These are phyloP conservation scores for Sebastes oblongus DNA, from an alignment of 2,797 vertebrate genomes.

Conservation along the genomic window DNA sequence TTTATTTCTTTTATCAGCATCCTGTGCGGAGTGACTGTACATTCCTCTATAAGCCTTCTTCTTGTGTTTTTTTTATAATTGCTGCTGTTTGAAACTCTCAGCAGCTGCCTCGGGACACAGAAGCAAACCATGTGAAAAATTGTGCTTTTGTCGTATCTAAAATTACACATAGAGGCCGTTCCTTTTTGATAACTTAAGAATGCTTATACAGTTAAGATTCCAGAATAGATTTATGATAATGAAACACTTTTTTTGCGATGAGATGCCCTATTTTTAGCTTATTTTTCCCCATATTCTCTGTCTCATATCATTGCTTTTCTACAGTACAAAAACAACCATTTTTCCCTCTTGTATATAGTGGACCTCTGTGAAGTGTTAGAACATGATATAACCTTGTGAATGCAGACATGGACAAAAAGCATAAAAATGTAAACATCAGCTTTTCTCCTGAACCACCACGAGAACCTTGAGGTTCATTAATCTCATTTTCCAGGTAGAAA, in stretches of 20 bases:
- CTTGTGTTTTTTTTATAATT: constrained; percentile 29
- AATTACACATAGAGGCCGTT: constrained; percentile 9
- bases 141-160: neutral
- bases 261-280: neutral
- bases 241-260: neutral
- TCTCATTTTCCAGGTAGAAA: constrained; percentile 30
- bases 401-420: neutral
- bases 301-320: neutral
- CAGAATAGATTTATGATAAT: constrained; percentile 15
- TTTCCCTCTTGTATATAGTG: neutral
- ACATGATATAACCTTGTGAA: neutral
- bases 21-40: constrained; percentile 10
- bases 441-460: neutral
- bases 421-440: neutral
- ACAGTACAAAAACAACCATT: neutral
- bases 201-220: neutral
- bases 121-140: constrained; percentile 10
- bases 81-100: constrained; percentile 28
- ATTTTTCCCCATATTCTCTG: neutral
- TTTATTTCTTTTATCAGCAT: constrained; percentile 1
- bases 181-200: neutral
- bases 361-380: neutral
- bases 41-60: constrained; percentile 14
- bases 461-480: constrained; percentile 1
- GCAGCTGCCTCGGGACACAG: constrained; percentile 15